phyloP scores from a whole-genome alignment of 2,888 invertebrate species.

The Tiliacea citrago region DNA sequence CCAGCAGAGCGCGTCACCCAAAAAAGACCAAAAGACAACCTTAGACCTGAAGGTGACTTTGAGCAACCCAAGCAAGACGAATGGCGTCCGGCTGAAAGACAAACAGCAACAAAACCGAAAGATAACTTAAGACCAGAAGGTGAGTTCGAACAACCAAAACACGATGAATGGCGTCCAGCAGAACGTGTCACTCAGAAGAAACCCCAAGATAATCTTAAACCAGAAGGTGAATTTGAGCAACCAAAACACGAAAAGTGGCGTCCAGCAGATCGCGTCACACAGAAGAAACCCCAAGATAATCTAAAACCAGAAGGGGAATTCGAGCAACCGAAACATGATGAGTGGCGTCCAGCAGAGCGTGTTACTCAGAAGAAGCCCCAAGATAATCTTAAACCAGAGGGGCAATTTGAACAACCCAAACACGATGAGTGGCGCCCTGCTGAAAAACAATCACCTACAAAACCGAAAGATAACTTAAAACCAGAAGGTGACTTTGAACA shows the following conservation, averaged over 20 bases:
- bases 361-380: slow-evolving; percentile 83
- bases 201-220: slow-evolving; percentile 86
- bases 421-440: slow-evolving; percentile 65
- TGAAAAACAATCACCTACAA: slow-evolving; percentile 79
- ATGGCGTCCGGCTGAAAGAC: slow-evolving; percentile 60
- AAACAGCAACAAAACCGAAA: slow-evolving; percentile 35
- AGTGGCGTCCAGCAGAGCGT: slow-evolving; percentile 86
- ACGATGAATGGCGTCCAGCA: slow-evolving; percentile 48
- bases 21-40: slow-evolving; percentile 80
- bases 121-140: slow-evolving; percentile 49
- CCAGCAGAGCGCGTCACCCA: slow-evolving; percentile 88
- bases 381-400: slow-evolving; percentile 89
- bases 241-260: slow-evolving; percentile 78
- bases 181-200: slow-evolving; percentile 37
- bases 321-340: slow-evolving; percentile 75
- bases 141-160: slow-evolving; percentile 46
- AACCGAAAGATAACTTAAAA: slow-evolving; percentile 76
- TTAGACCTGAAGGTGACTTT: slow-evolving; percentile 91
- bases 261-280: slow-evolving; percentile 68
- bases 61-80: slow-evolving; percentile 72
- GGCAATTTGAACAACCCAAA: slow-evolving; percentile 82
- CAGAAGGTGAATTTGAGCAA: slow-evolving; percentile 75
- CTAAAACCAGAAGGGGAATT: slow-evolving; percentile 90
- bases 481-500: slow-evolving; percentile 75
- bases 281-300: slow-evolving; percentile 82